Evolutionary conservation across 2,888 invertebrate species (phyloP), one percentile per base, ranked within the genome.

Genomic region (Apodemia hepburni): DNA sequence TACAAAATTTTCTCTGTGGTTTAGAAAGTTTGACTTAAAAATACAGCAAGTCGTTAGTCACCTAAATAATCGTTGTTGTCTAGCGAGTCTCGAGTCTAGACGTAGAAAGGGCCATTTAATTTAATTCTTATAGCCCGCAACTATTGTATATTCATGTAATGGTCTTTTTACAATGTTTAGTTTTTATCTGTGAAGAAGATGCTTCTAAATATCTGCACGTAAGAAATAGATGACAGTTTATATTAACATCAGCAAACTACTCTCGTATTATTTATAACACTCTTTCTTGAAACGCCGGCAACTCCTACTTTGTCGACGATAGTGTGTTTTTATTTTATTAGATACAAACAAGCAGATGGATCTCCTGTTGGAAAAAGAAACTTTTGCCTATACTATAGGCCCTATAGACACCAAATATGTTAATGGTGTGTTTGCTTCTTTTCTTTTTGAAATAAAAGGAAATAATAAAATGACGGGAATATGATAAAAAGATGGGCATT

Each of bases 51-150:
- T 57, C 57, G 57, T 57, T 57, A 57, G 57, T 57, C 57, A 57
- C 29, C 57, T 57, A 57, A 57, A 57, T 57, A 57, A 57, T 57
- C 57, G 57, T 57, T 57, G 57, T 57, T 54, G 54, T 54, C 54
- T 54, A 27, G 57, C 57, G n/a, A 57, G 57, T 57, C 57, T 57
- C 15, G 12, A 57, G 57, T 57, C 57, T 57, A 57, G 54, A 54
- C 54, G 54, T 54, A 54, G 22, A 54, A 54, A 54, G 54, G 54
- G 54, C 54, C 22, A 22, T 54, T 54, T 54, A 54, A 54, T 54
- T 54, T 54, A 54, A 54, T 54, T 54, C 22, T 54, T 54, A 54
- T 27, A 54, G 54, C 5, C 54, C 22, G 54, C 54, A 2, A 22
- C 54, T 54, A 54, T 22, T 22, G 54, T 54, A 15, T 22, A 22